These are phyloP conservation scores for Atherinosoma microstoma DNA, from an alignment of 2,797 vertebrate genomes.

Conservation along the genomic window DNA sequence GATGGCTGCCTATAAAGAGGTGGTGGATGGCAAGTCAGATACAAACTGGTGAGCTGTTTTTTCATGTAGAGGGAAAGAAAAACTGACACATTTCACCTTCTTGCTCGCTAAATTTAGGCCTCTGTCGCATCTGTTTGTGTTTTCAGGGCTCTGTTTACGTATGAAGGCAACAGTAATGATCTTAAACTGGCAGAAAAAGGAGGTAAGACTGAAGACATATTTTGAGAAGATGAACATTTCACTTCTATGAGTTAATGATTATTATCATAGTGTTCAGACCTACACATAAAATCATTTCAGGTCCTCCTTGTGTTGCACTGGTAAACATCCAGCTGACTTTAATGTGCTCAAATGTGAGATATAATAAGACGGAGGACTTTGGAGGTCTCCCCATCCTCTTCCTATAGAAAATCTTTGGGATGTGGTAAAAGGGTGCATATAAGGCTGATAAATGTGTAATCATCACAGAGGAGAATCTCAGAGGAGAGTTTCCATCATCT, in stretches of 20 bases:
- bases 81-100: not conserved
- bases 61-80: not conserved
- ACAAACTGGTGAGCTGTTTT: conserved; percentile 86
- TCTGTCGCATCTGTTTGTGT: conserved; percentile 9
- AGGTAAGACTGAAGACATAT: conserved; percentile 79
- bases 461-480: not conserved
- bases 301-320: too few species aligned
- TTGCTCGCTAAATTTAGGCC: not conserved
- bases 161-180: conserved; percentile 92
- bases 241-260: not conserved
- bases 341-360: too few species aligned
- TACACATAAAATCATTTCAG: not conserved
- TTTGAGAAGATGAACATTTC: not conserved
- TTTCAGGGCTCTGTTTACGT: conserved; percentile 91
- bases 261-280: not conserved
- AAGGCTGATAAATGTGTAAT: not conserved
- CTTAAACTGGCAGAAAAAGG: conserved; percentile 89
- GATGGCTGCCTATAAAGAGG: conserved; percentile 86
- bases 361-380: too few species aligned
- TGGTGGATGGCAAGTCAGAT: conserved; percentile 81
- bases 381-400: too few species aligned
- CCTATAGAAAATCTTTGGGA: too few species aligned
- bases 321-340: too few species aligned
- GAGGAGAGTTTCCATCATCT: not conserved
- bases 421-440: too few species aligned